Evolutionary conservation across 2,888 invertebrate genomes (phyloP).

Genomic region (Pinctada fucata): DNA sequence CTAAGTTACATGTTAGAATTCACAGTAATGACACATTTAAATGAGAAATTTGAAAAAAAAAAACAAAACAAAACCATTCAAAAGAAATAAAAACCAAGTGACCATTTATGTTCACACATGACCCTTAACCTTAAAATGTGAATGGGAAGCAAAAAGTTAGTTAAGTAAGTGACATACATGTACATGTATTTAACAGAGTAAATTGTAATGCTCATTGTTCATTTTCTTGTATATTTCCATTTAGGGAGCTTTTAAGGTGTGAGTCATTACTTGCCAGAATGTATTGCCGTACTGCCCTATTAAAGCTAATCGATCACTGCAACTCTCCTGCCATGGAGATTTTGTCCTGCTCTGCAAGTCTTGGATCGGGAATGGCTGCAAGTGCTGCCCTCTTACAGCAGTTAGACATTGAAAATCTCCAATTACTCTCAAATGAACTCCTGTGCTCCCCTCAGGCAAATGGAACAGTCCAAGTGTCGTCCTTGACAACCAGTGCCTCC

Average conservation of each 20-base stretch:
- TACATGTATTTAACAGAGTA: too few species aligned
- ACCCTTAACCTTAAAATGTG: too few species aligned
- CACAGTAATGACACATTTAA: too few species aligned
- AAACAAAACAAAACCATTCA: too few species aligned
- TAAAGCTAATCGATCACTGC: constrained; percentile 73
- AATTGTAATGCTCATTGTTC: too few species aligned
- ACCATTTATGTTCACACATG: too few species aligned
- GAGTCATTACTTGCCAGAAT: constrained; percentile 72
- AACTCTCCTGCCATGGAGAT: constrained; percentile 73
- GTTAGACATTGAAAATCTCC: constrained; percentile 76
- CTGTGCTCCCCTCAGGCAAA: constrained; percentile 68
- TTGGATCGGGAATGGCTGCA: constrained; percentile 70
- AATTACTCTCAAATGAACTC: constrained; percentile 74
- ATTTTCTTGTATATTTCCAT: neutral
- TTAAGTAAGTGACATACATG: too few species aligned
- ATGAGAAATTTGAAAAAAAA: too few species aligned
- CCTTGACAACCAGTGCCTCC: constrained; percentile 59
- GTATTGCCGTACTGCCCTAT: constrained; percentile 73
- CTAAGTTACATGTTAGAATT: too few species aligned
- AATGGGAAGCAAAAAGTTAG: too few species aligned
- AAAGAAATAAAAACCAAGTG: too few species aligned
- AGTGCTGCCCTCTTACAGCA: constrained; percentile 72
- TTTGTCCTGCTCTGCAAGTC: constrained; percentile 59
- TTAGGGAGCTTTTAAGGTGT: constrained; percentile 72
- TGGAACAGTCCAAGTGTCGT: constrained; percentile 64